phyloP scores from a whole-genome alignment of 2,797 vertebrate species.

The Acanthornis magna region DNA sequence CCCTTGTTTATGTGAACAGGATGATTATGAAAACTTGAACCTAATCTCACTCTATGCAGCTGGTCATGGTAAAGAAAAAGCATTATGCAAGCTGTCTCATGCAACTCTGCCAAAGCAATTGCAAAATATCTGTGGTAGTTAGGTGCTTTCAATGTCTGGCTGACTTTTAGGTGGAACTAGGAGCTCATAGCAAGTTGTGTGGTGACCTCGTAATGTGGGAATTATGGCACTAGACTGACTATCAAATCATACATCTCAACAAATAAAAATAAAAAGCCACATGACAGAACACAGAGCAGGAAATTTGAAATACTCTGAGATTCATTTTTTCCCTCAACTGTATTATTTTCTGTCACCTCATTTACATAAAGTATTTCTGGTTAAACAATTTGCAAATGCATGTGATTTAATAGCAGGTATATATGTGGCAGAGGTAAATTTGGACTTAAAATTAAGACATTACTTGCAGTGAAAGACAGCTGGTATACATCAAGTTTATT shows the following conservation, averaged over 20 bases:
- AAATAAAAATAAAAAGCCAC: background rate
- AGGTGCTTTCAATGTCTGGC: background rate
- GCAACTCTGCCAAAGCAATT: background rate
- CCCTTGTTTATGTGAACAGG: slow-evolving; percentile 14
- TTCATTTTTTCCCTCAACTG: background rate
- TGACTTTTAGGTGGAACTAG: background rate
- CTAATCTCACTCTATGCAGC: background rate
- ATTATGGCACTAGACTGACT: background rate
- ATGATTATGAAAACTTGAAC: background rate
- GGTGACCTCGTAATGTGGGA: background rate
- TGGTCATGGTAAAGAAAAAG: slow-evolving; percentile 10
- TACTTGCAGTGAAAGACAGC: background rate
- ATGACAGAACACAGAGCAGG: background rate
- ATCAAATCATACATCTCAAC: slow-evolving; percentile 7
- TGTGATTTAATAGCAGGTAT: slow-evolving; percentile 16
- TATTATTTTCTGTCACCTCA: slow-evolving; percentile 30
- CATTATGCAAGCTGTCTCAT: background rate
- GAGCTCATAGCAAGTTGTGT: background rate
- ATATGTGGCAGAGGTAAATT: background rate
- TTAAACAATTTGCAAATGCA: background rate
- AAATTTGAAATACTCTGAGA: background rate
- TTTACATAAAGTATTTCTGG: slow-evolving; percentile 44
- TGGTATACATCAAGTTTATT: slow-evolving; percentile 18
- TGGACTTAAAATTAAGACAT: background rate
- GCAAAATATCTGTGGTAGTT: background rate